Evolutionary conservation across 2,888 invertebrate genomes (phyloP), one percentile per base, ranked within the genome.

Genomic region (Hermaeophaga mercurialis): DNA sequence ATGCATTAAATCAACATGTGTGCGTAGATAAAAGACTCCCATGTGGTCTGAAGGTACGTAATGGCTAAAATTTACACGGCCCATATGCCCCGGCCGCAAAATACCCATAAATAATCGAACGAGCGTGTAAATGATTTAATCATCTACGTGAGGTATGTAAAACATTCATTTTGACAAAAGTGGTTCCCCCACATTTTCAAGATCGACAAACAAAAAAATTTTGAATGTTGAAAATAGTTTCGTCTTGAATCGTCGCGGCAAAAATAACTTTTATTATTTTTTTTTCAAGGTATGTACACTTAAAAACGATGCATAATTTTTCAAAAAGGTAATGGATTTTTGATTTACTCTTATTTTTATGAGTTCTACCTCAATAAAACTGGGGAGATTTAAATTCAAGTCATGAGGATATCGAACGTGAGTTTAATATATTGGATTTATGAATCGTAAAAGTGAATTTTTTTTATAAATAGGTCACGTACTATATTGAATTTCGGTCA

Each of bases 51-150:
- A 59, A 61, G 44, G 53, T 61, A 62, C 54, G 63, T 65, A 63
- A 65, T 50, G 56, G 59, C 53, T 50, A 53, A 58, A 66, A 66
- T 66, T 65, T 61, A 62, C 65, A 64, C 63, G 65, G 52, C 56
- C 59, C 65, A 64, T 58, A 65, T 65, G 66, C 59, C 54, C 26
- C 38, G 41, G 49, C 39, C 58, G 60, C 59, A 56, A 48, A 63
- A 64, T 58, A 63, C 61, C 64, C 57, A 67, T 68, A 67, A 68
- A 67, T 67, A 67, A 66, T 66, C 63, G 59, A 61, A 61, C n/a
- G 52, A 58, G 62, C 65, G 58, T 64, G 62, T 65, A 65, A 66
- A 66, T 64, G 66, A 65, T 67, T 66, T 66, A 67, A 68, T 65
- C 58, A 58, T n/a, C 55, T 17, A 14, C 31, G 57, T 52, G 55